Evolutionary conservation across 2,113 vertebrate species (phyloP), one percentile per base, ranked within the genome.

Genomic region (Kryptolebias marmoratus): DNA sequence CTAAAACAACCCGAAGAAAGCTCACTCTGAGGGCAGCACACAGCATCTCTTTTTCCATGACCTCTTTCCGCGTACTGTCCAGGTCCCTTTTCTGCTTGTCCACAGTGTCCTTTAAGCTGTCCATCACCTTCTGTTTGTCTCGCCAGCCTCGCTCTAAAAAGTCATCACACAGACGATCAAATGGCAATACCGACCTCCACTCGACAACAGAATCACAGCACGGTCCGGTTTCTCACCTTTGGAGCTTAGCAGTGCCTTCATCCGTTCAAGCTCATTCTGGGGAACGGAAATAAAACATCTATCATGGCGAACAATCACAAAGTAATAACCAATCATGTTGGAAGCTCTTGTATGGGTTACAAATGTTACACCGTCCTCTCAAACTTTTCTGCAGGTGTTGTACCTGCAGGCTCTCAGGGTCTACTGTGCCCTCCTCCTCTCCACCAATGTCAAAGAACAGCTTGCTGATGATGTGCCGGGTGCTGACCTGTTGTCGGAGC

Each of bases 391-490:
- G 0, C 0, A 47, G 3, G 36, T 56, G 11, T 60, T 14, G 22
- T 86, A 98, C 97, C 96, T 97, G 96, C 69, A 99, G 89, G 68
- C 93, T 91, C 79, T 98, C 96, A 2, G 96, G 94, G 79, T 99
- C 96, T 0, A 84, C 88, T 2, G 69, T 31, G 2, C 50, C 68
- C 54, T 94, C 94, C 48, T 95, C 95, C 48, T 97, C 95, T 75
- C 84, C 87, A 53, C 88, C 93, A 67, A 96, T 81, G 84, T 99
- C 95, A 87, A 98, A 99, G 87, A 95, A 98, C 61, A 98, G 93
- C 76, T 96, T 98, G 73, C 52, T 93, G 92, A 99, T 98, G 52
- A 99, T 96, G 82, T 96, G 93, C 73, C 87, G 95, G 75, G 91
- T 96, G 91, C 95, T 94, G 78, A 98, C 96, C 97, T 99, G 65